Evolutionary conservation across 1,140 invertebrate species (phyloP).

Genomic region (Pteromalus puparum): DNA sequence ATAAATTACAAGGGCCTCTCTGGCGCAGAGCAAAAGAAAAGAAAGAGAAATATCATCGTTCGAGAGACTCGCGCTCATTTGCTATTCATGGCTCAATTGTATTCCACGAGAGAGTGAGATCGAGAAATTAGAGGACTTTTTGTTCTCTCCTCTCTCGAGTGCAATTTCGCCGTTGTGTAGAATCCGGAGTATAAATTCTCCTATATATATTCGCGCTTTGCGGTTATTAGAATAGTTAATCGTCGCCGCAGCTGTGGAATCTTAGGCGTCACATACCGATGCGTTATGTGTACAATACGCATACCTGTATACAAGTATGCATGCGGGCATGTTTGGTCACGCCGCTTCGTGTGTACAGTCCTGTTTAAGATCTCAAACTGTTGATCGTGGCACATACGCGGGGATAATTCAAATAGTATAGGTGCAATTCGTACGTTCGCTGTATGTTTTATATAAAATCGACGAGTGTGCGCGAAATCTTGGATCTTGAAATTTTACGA

Average conservation of each 20-base stretch:
- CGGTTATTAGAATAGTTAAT: too few relatives aligned
- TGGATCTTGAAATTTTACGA: background rate
- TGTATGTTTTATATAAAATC: background rate
- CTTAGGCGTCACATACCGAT: background rate
- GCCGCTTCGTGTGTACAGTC: too few relatives aligned
- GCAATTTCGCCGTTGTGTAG: too few relatives aligned
- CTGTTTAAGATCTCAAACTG: background rate
- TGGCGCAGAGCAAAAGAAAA: background rate
- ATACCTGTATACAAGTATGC: too few relatives aligned
- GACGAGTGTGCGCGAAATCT: too few relatives aligned
- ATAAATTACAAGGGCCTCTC: slow-evolving; percentile 5
- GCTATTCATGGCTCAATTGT: slow-evolving; percentile 26
- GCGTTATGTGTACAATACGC: too few relatives aligned
- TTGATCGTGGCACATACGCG: background rate
- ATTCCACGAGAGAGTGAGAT: background rate
- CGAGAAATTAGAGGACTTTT: background rate
- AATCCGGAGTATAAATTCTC: too few relatives aligned
- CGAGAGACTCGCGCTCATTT: slow-evolving; percentile 12
- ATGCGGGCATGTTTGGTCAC: too few relatives aligned
- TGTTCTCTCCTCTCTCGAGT: too few relatives aligned
- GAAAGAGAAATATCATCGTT: slow-evolving; percentile 38
- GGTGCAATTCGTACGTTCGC: too few relatives aligned
- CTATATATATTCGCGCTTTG: too few relatives aligned
- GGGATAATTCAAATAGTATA: too few relatives aligned
- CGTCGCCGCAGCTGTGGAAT: background rate